Conservation (phyloP, 2,888 invertebrate genomes). For the Emmelina monodactyla region DNA sequence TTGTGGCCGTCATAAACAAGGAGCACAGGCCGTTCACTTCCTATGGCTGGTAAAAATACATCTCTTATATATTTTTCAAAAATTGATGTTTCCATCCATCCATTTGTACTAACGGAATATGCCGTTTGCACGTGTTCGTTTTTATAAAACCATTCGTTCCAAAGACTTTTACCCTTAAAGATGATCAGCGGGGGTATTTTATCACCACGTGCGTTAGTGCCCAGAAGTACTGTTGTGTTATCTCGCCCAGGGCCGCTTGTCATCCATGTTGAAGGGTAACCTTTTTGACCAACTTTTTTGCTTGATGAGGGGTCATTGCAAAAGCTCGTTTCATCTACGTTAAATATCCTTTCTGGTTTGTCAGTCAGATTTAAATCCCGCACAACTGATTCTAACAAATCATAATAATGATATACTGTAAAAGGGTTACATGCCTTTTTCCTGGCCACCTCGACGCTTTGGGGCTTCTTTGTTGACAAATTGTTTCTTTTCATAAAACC, state of each 20-base stretch:
- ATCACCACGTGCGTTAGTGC: background rate
- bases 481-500: conserved; percentile 7
- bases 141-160: conserved; percentile 12
- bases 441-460: conserved; percentile 7
- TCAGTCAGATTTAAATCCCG: conserved; percentile 4
- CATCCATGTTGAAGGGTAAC: conserved; percentile 7
- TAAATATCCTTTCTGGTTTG: conserved; percentile 7
- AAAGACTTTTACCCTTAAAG: background rate
- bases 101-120: conserved; percentile 9
- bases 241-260: conserved; percentile 2
- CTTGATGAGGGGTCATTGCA: conserved; percentile 6
- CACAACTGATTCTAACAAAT: conserved; percentile 1
- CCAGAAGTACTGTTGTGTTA: conserved; percentile 1
- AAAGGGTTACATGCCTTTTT: conserved; percentile 6
- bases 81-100: conserved; percentile 15
- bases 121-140: conserved; percentile 3
- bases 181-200: background rate
- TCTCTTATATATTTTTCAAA: conserved; percentile 15
- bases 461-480: conserved; percentile 9
- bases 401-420: conserved; percentile 6
- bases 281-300: conserved; percentile 6
- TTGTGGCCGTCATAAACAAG: conserved; percentile 19
- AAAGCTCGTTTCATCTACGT: conserved; percentile 7
- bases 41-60: conserved; percentile 14
- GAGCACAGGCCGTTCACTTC: conserved; percentile 13